Conservation (phyloP, 2,797 vertebrate genomes). For the Macropus fuliginosus region DNA sequence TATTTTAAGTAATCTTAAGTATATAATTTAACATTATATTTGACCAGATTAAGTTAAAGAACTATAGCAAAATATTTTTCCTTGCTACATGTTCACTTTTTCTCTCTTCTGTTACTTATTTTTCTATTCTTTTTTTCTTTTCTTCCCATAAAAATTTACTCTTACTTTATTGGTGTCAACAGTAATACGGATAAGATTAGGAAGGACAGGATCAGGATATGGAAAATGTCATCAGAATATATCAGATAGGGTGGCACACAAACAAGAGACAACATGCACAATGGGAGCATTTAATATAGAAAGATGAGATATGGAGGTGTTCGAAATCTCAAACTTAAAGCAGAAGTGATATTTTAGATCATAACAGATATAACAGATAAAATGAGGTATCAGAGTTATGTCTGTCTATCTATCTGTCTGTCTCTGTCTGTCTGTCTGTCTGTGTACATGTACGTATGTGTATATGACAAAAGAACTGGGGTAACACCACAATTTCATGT, state of each 20-base stretch:
- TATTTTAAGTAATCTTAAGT: too few species aligned
- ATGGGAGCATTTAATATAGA: background rate
- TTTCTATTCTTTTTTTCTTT: background rate
- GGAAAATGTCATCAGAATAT: background rate
- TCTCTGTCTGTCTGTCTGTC: too few species aligned
- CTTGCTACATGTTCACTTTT: background rate
- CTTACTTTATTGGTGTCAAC: background rate
- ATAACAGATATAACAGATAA: too few species aligned
- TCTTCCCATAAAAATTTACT: background rate
- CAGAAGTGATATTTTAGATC: too few species aligned
- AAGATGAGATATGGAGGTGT: background rate
- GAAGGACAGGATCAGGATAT: background rate
- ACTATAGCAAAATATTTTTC: background rate
- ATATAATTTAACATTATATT: too few species aligned
- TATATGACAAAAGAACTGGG: background rate
- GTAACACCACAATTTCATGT: background rate
- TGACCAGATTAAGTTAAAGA: too few species aligned
- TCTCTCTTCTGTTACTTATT: background rate
- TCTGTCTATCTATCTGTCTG: too few species aligned
- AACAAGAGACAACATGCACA: background rate
- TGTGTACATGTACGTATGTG: too few species aligned
- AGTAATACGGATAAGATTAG: background rate
- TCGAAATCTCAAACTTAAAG: background rate
- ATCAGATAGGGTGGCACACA: background rate
- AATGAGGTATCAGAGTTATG: too few species aligned